phyloP scores from a whole-genome alignment of 2,113 vertebrate genomes.

The Siniperca chuatsi region DNA sequence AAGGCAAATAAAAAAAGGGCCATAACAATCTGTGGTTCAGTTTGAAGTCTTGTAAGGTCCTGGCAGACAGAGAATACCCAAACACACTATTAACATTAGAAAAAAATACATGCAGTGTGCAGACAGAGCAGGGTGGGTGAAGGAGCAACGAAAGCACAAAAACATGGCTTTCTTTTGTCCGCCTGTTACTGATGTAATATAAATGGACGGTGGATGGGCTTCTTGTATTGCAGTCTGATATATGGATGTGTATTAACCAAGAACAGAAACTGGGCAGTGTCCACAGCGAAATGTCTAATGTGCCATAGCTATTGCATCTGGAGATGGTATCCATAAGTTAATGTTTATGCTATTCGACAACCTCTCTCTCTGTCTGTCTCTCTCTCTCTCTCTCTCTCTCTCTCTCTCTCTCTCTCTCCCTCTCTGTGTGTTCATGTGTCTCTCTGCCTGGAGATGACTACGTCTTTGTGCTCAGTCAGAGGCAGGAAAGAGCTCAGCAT shows the following conservation, averaged over 20 bases:
- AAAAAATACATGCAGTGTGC: conserved; percentile 18
- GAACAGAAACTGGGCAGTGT: not conserved
- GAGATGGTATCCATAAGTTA: conserved; percentile 20
- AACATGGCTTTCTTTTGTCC: conserved; percentile 11
- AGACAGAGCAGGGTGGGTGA: not conserved
- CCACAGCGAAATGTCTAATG: conserved; percentile 9
- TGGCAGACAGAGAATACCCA: conserved; percentile 39
- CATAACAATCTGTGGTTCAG: conserved; percentile 14
- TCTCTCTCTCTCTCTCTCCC: not conserved
- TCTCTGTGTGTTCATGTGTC: not conserved
- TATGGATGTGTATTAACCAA: not conserved
- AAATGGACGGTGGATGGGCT: not conserved
- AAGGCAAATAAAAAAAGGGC: conserved; percentile 13
- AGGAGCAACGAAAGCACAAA: not conserved
- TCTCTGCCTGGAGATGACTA: conserved; percentile 33
- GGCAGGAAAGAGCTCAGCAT: conserved; percentile 15
- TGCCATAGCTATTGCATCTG: conserved; percentile 19
- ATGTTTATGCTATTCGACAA: not conserved
- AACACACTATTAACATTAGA: conserved; percentile 42
- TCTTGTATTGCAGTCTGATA: not conserved
- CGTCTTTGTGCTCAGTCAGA: conserved; percentile 42
- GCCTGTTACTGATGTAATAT: not conserved
- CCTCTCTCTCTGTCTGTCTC: not conserved
- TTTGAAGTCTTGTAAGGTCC: conserved; percentile 45
- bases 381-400: conserved; percentile 1